Evolutionary conservation across 1,140 invertebrate genomes (phyloP), one percentile per base, ranked within the genome.

Genomic region (Trichonephila clavipes): DNA sequence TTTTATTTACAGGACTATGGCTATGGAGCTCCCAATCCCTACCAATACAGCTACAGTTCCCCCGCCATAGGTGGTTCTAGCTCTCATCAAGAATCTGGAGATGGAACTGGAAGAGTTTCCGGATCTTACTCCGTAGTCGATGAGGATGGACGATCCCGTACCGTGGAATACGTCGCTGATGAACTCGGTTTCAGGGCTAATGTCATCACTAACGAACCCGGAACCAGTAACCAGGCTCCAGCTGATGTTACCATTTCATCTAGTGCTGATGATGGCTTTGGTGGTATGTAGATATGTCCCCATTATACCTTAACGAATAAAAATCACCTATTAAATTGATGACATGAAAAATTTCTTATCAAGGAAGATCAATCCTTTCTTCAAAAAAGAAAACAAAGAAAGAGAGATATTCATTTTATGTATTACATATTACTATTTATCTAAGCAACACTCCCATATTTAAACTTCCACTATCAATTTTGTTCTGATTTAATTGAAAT

Each of bases 151-250:
- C 87, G 89, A 4, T 87, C 91, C 8, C 94, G 95, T 59, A 93
- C 95, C 24, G 95, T 95, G 16, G 95, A 95, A 14, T 95, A 95
- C 93, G 94, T 95, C 0, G 95, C 95, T 24, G 95, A 95, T 85
- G 95, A 95, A 61, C 81, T 94, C 21, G 95, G 95, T 16, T 95
- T 95, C 94, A 58, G 95, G 44, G 95, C 95, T n/a, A 66, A 82
- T 58, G 44, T 93, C 24, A 62, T 58, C 64, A 93, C 85, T 19
- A 90, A 90, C 28, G 86, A 88, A 58, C 88, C 88, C 1, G 88
- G 88, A 82, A 90, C 88, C 12, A 66, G 40, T 51, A 90, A 90
- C 88, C n/a, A 28, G 19, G 72, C 69, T n/a, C 88, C 88, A 2
- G 88, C 88, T n/a, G 69, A 77, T 34, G 66, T 90, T 16, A 62